These are phyloP conservation scores for Drusus annulatus DNA, from an alignment of 1,140 invertebrate species.

Conservation along the genomic window DNA sequence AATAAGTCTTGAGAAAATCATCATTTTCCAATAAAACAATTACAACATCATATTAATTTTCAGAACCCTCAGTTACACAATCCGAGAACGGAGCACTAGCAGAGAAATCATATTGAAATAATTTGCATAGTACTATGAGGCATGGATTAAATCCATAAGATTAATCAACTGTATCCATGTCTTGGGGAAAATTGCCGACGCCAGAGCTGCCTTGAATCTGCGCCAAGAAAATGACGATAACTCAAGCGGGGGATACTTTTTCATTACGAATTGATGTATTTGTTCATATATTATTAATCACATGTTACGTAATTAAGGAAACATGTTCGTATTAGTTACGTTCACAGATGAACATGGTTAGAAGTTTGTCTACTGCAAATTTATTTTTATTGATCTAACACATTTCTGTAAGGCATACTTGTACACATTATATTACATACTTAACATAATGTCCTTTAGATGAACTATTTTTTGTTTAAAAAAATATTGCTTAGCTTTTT, in stretches of 20 bases:
- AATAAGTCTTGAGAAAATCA: too few species aligned
- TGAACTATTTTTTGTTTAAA: too few species aligned
- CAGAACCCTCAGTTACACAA: not conserved
- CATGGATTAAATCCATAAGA: slow-evolving; percentile 54
- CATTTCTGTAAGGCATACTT: too few species aligned
- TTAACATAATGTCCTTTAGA: too few species aligned
- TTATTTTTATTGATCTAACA: too few species aligned
- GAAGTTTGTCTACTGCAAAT: too few species aligned
- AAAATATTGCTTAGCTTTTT: too few species aligned
- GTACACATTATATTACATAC: too few species aligned
- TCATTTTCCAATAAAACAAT: too few species aligned
- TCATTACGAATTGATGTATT: slow-evolving; percentile 28
- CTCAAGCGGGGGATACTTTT: slow-evolving; percentile 11
- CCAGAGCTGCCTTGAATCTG: slow-evolving; percentile 9
- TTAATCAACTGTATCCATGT: slow-evolving; percentile 58
- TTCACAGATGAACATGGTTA: too few species aligned
- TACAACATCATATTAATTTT: too few species aligned
- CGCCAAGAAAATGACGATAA: slow-evolving; percentile 20
- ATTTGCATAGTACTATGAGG: slow-evolving; percentile 54
- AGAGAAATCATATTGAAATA: slow-evolving; percentile 47
- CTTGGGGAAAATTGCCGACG: slow-evolving; percentile 1
- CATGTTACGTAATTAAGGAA: slow-evolving; percentile 21
- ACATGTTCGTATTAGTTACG: not conserved
- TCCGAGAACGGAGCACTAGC: slow-evolving; percentile 4
- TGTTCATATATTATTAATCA: slow-evolving; percentile 34